phyloP scores from a whole-genome alignment of 2,888 invertebrate species.

The Drosophila limbata region DNA sequence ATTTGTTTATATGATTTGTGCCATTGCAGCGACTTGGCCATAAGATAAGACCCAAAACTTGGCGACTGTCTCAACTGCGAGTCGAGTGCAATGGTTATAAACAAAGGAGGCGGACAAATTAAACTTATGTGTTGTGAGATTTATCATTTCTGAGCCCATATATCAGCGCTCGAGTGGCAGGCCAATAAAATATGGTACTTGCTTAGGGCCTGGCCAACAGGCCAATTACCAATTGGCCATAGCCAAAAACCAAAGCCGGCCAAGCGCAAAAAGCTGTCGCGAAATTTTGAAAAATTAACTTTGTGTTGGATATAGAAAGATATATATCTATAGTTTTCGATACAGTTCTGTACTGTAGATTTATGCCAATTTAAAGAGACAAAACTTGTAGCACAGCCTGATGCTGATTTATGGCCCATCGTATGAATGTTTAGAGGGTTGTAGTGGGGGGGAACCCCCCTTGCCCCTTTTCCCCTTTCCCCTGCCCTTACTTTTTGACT shows the following conservation, averaged over 20 bases:
- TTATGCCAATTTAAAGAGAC: conserved; percentile 76
- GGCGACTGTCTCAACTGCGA: conserved; percentile 47
- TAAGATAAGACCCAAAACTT: conserved; percentile 47
- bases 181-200: conserved; percentile 80
- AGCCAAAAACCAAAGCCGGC: conserved; percentile 30
- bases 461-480: background rate
- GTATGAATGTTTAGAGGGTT: conserved; percentile 19
- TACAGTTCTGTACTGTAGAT: conserved; percentile 52
- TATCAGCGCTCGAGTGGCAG: conserved; percentile 72
- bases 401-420: conserved; percentile 70
- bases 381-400: conserved; percentile 49
- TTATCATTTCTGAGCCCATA: conserved; percentile 71
- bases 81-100: conserved; percentile 35
- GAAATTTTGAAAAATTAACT: conserved; percentile 79
- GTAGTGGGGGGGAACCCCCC: background rate
- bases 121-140: conserved; percentile 69
- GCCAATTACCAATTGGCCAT: conserved; percentile 66
- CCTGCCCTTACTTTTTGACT: background rate
- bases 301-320: conserved; percentile 35
- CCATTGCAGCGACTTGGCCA: conserved; percentile 52
- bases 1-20: conserved; percentile 69
- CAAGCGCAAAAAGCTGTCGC: conserved; percentile 72
- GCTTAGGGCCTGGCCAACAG: conserved; percentile 64
- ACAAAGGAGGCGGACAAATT: conserved; percentile 54
- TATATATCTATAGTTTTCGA: conserved; percentile 37